These are phyloP conservation scores for Mantis religiosa DNA, from an alignment of 2,888 invertebrate species.

Conservation along the genomic window DNA sequence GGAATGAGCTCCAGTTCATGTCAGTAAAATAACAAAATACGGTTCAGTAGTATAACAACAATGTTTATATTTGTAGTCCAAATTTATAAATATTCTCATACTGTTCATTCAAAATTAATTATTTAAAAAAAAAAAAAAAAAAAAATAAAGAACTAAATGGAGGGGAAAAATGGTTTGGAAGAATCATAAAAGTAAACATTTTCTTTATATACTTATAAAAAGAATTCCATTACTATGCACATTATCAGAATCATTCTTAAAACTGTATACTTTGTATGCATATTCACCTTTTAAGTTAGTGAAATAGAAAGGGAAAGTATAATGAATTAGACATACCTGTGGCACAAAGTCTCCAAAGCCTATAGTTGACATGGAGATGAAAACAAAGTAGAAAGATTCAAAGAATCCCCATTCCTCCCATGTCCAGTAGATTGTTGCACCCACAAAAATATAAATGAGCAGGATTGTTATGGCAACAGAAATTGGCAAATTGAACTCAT, in stretches of 20 bases:
- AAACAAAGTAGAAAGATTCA: conserved; percentile 94
- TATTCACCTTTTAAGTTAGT: neutral
- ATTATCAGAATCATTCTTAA: neutral
- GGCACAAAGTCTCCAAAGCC: conserved; percentile 94
- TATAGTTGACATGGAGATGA: conserved; percentile 94
- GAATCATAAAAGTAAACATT: neutral
- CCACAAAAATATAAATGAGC: conserved; percentile 79
- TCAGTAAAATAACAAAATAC: too few relatives aligned
- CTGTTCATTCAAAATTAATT: too few relatives aligned
- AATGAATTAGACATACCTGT: conserved; percentile 45
- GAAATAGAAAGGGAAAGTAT: too few relatives aligned
- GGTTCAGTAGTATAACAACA: too few relatives aligned
- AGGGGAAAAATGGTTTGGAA: too few relatives aligned
- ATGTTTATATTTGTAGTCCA: too few relatives aligned
- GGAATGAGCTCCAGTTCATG: too few relatives aligned
- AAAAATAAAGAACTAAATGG: too few relatives aligned
- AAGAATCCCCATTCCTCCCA: conserved; percentile 88
- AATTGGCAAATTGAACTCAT: conserved; percentile 92
- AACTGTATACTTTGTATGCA: too few relatives aligned
- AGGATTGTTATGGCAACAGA: conserved; percentile 81
- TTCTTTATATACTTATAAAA: neutral
- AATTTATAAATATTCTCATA: too few relatives aligned
- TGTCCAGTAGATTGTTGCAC: conserved; percentile 72
- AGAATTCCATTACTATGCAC: neutral
- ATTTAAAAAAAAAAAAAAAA: too few relatives aligned